A percentile compares a stretch with the other conserved stretches of the same genome.
These are phyloP conservation scores for Protodeltote pygarga DNA, from an alignment of 2,888 invertebrate genomes.

Conservation along the genomic window DNA sequence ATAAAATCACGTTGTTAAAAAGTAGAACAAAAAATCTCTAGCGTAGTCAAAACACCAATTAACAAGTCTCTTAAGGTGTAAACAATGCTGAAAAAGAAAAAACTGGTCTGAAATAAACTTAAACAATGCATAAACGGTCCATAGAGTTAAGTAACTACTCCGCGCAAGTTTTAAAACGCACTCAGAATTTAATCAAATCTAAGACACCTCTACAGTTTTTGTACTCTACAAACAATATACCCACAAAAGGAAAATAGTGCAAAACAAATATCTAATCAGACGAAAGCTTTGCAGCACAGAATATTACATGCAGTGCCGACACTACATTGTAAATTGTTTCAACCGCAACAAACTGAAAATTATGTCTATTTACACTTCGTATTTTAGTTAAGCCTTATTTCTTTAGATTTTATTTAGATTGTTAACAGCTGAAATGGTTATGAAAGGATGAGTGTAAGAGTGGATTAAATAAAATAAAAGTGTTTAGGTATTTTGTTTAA, in stretches of 20 bases:
- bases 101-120: too few relatives aligned
- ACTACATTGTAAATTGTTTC: constrained; percentile 42
- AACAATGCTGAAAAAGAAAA: too few relatives aligned
- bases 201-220: constrained; percentile 35
- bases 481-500: too few relatives aligned
- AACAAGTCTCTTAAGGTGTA: too few relatives aligned
- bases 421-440: constrained; percentile 24
- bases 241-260: constrained; percentile 27
- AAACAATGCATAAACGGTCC: background rate
- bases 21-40: too few relatives aligned
- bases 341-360: constrained; percentile 38
- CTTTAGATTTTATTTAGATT: constrained; percentile 32
- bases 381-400: constrained; percentile 30
- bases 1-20: too few relatives aligned
- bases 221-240: constrained; percentile 26
- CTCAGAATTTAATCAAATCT: constrained; percentile 40
- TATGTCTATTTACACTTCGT: constrained; percentile 38
- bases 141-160: background rate
- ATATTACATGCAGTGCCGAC: constrained; percentile 51
- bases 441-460: constrained; percentile 17
- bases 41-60: too few relatives aligned
- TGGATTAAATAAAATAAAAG: too few relatives aligned
- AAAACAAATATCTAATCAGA: constrained; percentile 56
- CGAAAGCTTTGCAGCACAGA: constrained; percentile 52
- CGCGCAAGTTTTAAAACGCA: constrained; percentile 20